phyloP scores from a whole-genome alignment of 2,888 invertebrate species.

The Rhimphoctona megacephalus region DNA sequence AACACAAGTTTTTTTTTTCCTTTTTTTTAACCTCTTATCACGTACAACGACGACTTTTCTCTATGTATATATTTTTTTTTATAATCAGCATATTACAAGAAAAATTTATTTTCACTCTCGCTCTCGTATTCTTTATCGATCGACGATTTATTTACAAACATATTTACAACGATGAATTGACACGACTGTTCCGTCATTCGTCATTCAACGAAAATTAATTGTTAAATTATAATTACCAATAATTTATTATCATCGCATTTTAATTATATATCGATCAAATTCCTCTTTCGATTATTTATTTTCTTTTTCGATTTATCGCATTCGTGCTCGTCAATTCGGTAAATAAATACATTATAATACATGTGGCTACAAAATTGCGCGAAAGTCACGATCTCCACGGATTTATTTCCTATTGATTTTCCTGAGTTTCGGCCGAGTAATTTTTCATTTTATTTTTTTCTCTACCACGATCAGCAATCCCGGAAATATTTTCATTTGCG shows the following conservation, averaged over 20 bases:
- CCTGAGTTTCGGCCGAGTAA: conserved; percentile 12
- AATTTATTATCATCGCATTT: conserved; percentile 80
- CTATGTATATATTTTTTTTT: conserved; percentile 51
- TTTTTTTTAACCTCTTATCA: conserved; percentile 71
- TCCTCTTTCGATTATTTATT: conserved; percentile 18
- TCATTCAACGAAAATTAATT: conserved; percentile 77
- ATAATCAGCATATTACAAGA: conserved; percentile 53
- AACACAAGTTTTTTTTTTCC: conserved; percentile 54
- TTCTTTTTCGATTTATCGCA: conserved; percentile 26
- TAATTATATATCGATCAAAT: conserved; percentile 35
- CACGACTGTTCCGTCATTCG: conserved; percentile 42
- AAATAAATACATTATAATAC: conserved; percentile 84
- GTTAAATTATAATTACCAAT: conserved; percentile 77
- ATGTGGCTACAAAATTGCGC: conserved; percentile 65
- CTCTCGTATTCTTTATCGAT: conserved; percentile 24
- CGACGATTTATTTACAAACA: conserved; percentile 74
- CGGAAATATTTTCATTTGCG: background rate
- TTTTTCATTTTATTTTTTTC: conserved; percentile 2
- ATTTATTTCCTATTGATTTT: conserved; percentile 1
- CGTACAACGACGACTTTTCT: conserved; percentile 73
- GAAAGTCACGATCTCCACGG: conserved; percentile 30
- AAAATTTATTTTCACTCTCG: conserved; percentile 45
- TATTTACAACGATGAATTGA: conserved; percentile 74
- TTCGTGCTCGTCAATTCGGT: conserved; percentile 37
- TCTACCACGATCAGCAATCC: background rate